A percentile compares a stretch with the other conserved stretches of the same genome.
Conservation (phyloP, 1,140 invertebrate genomes). For the Drosophila guanche region DNA sequence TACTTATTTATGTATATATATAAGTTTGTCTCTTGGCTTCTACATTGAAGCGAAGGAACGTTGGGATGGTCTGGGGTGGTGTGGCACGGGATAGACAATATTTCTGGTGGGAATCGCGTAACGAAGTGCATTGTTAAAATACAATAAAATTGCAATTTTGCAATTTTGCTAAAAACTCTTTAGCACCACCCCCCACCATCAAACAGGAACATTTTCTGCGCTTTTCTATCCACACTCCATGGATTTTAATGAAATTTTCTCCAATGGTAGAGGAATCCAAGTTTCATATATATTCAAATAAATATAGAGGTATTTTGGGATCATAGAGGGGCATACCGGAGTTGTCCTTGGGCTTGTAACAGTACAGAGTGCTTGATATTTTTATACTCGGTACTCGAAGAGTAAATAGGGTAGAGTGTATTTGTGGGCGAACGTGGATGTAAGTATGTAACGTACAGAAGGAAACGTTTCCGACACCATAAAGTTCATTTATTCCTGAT, state of each 20-base stretch:
- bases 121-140: conserved; percentile 82
- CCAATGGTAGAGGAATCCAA: conserved; percentile 34
- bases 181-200: conserved; percentile 12
- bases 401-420: too few species aligned
- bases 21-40: conserved; percentile 33
- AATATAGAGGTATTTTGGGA: too few species aligned
- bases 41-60: conserved; percentile 20
- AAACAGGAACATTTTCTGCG: conserved; percentile 40
- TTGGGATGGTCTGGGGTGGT: neutral
- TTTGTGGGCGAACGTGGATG: too few species aligned
- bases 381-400: too few species aligned
- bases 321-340: too few species aligned
- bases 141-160: conserved; percentile 83
- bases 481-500: too few species aligned
- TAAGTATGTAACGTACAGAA: too few species aligned
- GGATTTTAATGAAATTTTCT: conserved; percentile 83
- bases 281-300: too few species aligned
- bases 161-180: conserved; percentile 64
- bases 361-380: too few species aligned
- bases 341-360: too few species aligned
- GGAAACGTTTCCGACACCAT: too few species aligned
- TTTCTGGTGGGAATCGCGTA: conserved; percentile 80
- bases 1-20: too few species aligned
- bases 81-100: conserved; percentile 8
- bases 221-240: conserved; percentile 79